Conservation (phyloP, 2,113 vertebrate species). For the Aphelocoma coerulescens region DNA sequence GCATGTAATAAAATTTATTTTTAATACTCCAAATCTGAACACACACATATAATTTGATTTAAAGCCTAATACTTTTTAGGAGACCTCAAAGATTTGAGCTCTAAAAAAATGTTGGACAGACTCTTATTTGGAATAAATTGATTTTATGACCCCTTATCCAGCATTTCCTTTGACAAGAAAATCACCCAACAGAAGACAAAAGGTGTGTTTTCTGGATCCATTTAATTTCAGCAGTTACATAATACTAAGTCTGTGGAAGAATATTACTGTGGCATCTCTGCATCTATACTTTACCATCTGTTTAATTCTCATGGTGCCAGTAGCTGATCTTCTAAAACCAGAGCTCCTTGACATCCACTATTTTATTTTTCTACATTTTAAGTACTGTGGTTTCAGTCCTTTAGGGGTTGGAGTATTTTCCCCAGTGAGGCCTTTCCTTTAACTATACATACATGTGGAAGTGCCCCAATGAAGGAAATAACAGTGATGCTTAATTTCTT, state of each 20-base stretch:
- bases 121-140: neutral
- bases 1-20: neutral
- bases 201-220: neutral
- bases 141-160: neutral
- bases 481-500: neutral
- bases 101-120: neutral
- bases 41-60: neutral
- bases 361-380: neutral
- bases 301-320: neutral
- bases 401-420: neutral
- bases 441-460: neutral
- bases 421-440: neutral
- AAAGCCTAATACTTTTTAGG: neutral
- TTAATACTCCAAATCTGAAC: neutral
- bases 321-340: neutral
- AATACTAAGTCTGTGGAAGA: neutral
- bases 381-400: neutral
- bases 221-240: neutral
- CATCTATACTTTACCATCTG: neutral
- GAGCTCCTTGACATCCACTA: neutral
- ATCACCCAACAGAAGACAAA: neutral
- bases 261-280: neutral
- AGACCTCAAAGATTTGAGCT: neutral
- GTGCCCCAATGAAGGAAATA: neutral
- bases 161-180: neutral